Evolutionary conservation across 1,140 invertebrate species (phyloP).

Genomic region (Hyposmocoma kahamanoa): DNA sequence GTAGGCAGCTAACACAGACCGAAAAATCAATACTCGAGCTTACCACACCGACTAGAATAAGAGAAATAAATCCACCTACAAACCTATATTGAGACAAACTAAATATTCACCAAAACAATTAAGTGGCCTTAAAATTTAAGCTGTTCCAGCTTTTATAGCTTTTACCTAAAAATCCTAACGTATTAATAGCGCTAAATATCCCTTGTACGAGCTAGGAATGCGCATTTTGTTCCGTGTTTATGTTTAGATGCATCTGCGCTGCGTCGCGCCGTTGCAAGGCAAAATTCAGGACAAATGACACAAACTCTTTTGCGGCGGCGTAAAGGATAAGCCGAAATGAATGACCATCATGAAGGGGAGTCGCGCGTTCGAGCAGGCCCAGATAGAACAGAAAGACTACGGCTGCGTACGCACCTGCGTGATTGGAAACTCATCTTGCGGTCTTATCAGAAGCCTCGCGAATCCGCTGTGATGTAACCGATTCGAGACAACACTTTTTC

Average conservation of each 20-base stretch:
- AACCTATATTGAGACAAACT: too few species aligned
- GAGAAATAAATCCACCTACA: neutral
- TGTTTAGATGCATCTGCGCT: slow-evolving; percentile 57
- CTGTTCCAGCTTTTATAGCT: too few species aligned
- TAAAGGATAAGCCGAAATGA: slow-evolving; percentile 73
- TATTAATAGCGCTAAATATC: neutral
- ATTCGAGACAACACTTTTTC: slow-evolving; percentile 60
- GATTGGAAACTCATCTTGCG: slow-evolving; percentile 75
- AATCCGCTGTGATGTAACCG: slow-evolving; percentile 68
- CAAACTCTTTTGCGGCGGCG: slow-evolving; percentile 71
- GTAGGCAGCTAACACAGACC: slow-evolving; percentile 30
- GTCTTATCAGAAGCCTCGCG: slow-evolving; percentile 56
- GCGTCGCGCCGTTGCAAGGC: slow-evolving; percentile 41
- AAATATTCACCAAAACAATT: too few species aligned
- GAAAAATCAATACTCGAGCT: slow-evolving; percentile 66
- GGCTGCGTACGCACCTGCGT: slow-evolving; percentile 94
- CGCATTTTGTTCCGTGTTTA: slow-evolving; percentile 50
- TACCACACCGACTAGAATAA: slow-evolving; percentile 21
- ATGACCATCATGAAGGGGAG: slow-evolving; percentile 71
- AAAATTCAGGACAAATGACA: slow-evolving; percentile 64
- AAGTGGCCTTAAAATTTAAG: too few species aligned
- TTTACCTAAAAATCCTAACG: too few species aligned
- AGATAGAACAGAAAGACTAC: slow-evolving; percentile 86
- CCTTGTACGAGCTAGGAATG: slow-evolving; percentile 11
- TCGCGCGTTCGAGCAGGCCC: slow-evolving; percentile 82